Conservation (phyloP, 37 sponge, comb jelly and placozoan species). For the Spongilla lacustris region DNA sequence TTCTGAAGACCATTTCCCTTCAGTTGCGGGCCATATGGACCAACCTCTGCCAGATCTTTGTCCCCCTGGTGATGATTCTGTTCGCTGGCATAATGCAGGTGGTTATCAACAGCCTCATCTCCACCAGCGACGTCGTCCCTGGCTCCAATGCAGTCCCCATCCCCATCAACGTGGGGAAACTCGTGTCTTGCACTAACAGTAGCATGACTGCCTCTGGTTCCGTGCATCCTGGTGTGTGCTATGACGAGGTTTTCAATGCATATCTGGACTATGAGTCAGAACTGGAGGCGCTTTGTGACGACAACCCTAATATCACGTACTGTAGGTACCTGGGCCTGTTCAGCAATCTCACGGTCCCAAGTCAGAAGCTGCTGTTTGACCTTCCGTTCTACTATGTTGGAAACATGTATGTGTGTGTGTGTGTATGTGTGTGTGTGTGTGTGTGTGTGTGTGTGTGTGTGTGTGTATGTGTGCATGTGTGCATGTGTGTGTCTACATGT, state of each 20-base stretch:
- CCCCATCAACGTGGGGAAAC: slow-evolving; percentile 37
- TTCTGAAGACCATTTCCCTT: slow-evolving; percentile 72
- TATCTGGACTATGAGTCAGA: slow-evolving; percentile 15
- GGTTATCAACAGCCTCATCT: slow-evolving; percentile 44
- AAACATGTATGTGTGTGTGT: slow-evolving; percentile 32
- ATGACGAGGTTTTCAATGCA: slow-evolving; percentile 20
- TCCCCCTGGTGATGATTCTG: slow-evolving; percentile 59
- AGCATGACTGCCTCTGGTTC: not conserved
- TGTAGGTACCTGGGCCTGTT: not conserved
- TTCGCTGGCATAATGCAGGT: slow-evolving; percentile 81
- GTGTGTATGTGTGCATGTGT: slow-evolving; percentile 10
- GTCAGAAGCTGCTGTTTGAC: slow-evolving; percentile 55
- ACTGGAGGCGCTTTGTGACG: not conserved
- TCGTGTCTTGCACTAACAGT: slow-evolving; percentile 7
- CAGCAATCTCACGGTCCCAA: not conserved
- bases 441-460: slow-evolving; percentile 27
- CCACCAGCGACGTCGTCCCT: slow-evolving; percentile 41
- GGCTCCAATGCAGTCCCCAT: slow-evolving; percentile 43
- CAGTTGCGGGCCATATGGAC: slow-evolving; percentile 54
- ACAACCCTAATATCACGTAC: not conserved
- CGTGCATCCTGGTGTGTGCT: slow-evolving; percentile 8
- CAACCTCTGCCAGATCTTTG: slow-evolving; percentile 77
- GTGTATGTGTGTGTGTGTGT: slow-evolving; percentile 16
- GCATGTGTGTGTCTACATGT: not conserved
- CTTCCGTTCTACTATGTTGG: slow-evolving; percentile 64